Conservation (phyloP, 2,113 vertebrate genomes). For the Mesitornis unicolor region DNA sequence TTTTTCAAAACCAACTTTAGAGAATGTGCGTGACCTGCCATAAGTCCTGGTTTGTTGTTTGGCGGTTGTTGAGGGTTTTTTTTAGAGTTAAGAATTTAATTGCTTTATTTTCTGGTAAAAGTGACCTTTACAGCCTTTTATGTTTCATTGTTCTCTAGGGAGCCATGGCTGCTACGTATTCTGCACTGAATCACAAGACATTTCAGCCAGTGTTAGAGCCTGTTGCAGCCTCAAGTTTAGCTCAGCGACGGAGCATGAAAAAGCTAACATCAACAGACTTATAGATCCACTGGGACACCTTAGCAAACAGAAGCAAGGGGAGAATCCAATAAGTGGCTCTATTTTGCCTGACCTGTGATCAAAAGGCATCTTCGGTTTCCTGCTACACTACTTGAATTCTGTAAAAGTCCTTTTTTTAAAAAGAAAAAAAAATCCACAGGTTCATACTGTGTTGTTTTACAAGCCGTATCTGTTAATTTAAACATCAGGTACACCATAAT, state of each 20-base stretch:
- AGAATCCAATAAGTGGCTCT: conserved; percentile 56
- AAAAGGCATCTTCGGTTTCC: conserved; percentile 68
- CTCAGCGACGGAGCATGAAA: conserved; percentile 96
- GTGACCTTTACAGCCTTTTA: not conserved
- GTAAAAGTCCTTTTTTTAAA: conserved; percentile 68
- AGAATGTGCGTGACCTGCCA: not conserved
- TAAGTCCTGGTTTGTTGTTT: not conserved
- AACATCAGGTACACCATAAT: conserved; percentile 62
- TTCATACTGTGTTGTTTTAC: conserved; percentile 68
- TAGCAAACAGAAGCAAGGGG: conserved; percentile 61
- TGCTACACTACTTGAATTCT: conserved; percentile 80
- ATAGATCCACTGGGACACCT: conserved; percentile 74
- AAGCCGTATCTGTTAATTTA: conserved; percentile 60
- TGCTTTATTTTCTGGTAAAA: not conserved
- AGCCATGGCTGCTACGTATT: conserved; percentile 92
- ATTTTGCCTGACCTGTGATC: conserved; percentile 63
- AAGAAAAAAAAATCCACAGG: conserved; percentile 47
- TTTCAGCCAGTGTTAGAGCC: conserved; percentile 94
- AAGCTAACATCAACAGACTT: conserved; percentile 95
- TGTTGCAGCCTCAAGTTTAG: conserved; percentile 93
- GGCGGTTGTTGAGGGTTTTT: no score
- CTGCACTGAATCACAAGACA: conserved; percentile 90
- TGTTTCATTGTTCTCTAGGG: conserved; percentile 75
- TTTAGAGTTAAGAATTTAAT: not conserved
- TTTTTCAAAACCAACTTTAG: not conserved